phyloP scores from a whole-genome alignment of 2,888 invertebrate genomes.

The Scaptomyza polygonia region DNA sequence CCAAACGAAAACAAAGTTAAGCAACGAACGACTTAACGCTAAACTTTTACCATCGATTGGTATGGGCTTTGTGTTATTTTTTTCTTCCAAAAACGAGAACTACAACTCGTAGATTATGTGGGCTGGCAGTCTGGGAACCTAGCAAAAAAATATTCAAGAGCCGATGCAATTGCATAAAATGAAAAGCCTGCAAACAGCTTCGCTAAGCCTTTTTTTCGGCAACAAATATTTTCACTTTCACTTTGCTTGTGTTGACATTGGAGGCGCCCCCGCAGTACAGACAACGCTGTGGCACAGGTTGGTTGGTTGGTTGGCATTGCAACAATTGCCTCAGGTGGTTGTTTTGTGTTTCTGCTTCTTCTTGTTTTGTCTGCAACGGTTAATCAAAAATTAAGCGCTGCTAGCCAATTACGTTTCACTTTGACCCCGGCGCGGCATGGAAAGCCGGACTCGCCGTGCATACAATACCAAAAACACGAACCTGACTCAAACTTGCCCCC shows the following conservation, averaged over 20 bases:
- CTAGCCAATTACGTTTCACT: slow-evolving; percentile 80
- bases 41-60: slow-evolving; percentile 69
- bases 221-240: slow-evolving; percentile 72
- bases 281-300: slow-evolving; percentile 23
- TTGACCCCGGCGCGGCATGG: slow-evolving; percentile 66
- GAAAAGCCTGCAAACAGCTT: slow-evolving; percentile 46
- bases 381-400: slow-evolving; percentile 74
- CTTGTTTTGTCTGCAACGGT: slow-evolving; percentile 32
- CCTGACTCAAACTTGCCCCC: slow-evolving; percentile 35
- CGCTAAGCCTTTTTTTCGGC: slow-evolving; percentile 1
- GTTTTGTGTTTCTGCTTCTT: neutral
- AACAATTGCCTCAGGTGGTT: slow-evolving; percentile 42
- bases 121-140: slow-evolving; percentile 58
- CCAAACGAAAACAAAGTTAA: slow-evolving; percentile 34
- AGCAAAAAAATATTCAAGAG: no score
- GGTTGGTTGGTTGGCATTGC: slow-evolving; percentile 36
- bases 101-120: slow-evolving; percentile 51
- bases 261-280: slow-evolving; percentile 59
- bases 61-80: slow-evolving; percentile 43
- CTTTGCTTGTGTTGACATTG: slow-evolving; percentile 67
- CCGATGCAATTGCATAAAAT: slow-evolving; percentile 69
- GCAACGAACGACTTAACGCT: slow-evolving; percentile 46
- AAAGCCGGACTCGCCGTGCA: slow-evolving; percentile 66
- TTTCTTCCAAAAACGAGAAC: slow-evolving; percentile 32
- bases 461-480: slow-evolving; percentile 8